Conservation (phyloP, 2,888 invertebrate species). For the Cryptocephalus primarius region DNA sequence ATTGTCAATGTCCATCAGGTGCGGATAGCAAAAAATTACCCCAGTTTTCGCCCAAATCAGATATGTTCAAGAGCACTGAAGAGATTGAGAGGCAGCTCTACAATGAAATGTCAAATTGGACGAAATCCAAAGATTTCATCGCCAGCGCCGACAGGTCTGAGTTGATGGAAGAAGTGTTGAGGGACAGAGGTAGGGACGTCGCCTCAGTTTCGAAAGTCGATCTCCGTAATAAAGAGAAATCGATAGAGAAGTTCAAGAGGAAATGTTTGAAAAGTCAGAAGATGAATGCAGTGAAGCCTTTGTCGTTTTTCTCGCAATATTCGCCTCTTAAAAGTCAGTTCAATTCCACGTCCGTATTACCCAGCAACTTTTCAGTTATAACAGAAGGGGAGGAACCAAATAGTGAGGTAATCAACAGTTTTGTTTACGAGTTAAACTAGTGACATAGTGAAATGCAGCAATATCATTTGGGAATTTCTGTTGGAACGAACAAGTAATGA, state of each 20-base stretch:
- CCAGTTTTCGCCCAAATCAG: conserved; percentile 16
- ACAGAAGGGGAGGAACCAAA: conserved; percentile 29
- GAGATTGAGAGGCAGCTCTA: conserved; percentile 19
- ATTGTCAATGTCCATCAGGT: conserved; percentile 3
- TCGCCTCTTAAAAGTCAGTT: conserved; percentile 16
- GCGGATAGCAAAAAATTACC: not conserved
- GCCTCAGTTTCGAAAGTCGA: conserved; percentile 21
- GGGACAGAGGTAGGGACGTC: conserved; percentile 24
- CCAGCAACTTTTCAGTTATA: conserved; percentile 26
- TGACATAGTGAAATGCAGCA: too few relatives aligned
- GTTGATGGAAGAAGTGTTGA: conserved; percentile 12
- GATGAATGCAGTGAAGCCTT: conserved; percentile 11
- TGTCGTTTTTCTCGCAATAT: conserved; percentile 20
- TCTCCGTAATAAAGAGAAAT: conserved; percentile 16
- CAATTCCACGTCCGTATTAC: conserved; percentile 20
- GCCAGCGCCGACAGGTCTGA: conserved; percentile 8
- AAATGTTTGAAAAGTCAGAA: conserved; percentile 4
- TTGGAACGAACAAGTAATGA: too few relatives aligned
- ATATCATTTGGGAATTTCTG: too few relatives aligned
- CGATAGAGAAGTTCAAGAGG: conserved; percentile 12
- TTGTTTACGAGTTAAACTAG: too few relatives aligned
- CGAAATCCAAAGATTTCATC: conserved; percentile 29
- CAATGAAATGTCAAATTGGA: conserved; percentile 30
- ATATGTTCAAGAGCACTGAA: conserved; percentile 15
- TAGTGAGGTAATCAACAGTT: conserved; percentile 13